Evolutionary conservation across 2,113 vertebrate species (phyloP).

Genomic region (Eulacestoma nigropectus): DNA sequence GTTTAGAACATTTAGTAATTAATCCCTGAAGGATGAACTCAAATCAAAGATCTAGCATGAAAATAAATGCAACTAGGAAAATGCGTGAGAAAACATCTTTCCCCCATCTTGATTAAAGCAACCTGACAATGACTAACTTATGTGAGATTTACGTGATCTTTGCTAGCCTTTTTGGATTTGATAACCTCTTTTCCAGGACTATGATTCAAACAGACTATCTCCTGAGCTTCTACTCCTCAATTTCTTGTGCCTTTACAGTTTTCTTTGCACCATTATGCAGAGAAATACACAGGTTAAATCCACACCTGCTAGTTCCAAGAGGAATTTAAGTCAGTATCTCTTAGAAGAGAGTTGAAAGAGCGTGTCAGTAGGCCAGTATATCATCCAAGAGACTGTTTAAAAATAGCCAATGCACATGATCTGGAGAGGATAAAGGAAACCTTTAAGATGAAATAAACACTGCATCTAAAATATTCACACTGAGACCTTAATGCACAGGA

Average conservation of each 20-base stretch:
- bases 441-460: constrained; percentile 55
- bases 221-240: neutral
- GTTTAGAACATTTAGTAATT: neutral
- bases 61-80: neutral
- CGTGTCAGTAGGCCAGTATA: constrained; percentile 27
- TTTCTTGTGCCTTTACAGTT: neutral
- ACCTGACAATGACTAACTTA: neutral
- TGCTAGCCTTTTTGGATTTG: neutral
- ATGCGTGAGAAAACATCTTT: neutral
- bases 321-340: neutral
- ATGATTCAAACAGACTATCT: neutral
- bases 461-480: constrained; percentile 39
- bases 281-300: neutral
- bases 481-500: constrained; percentile 18
- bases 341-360: neutral
- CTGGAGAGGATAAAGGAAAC: constrained; percentile 58
- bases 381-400: constrained; percentile 42
- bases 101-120: neutral
- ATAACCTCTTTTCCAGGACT: neutral
- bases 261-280: neutral
- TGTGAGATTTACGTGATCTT: neutral
- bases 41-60: neutral
- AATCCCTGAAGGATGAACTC: neutral
- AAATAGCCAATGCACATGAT: constrained; percentile 29
- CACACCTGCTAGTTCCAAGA: neutral